Conservation (phyloP, 2,797 vertebrate genomes). For the Paedocypris micromegethes region DNA sequence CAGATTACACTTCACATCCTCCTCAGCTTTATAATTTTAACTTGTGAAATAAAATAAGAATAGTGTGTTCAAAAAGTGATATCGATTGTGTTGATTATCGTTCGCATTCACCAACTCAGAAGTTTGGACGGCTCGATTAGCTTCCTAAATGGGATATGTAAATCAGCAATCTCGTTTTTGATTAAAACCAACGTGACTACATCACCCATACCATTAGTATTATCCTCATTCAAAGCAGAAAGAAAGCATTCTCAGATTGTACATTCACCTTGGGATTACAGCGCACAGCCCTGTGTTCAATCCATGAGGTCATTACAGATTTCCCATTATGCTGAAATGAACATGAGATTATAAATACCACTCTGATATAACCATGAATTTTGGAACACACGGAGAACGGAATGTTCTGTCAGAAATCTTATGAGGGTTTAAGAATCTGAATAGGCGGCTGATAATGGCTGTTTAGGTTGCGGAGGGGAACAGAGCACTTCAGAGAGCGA, state of each 20-base stretch:
- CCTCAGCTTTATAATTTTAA: too few species aligned
- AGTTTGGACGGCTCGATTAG: slow-evolving; percentile 35
- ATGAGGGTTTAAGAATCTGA: slow-evolving; percentile 13
- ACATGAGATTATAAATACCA: slow-evolving; percentile 12
- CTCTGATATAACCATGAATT: slow-evolving; percentile 4
- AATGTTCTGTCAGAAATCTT: slow-evolving; percentile 5
- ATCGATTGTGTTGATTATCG: slow-evolving; percentile 39
- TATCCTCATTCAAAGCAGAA: slow-evolving; percentile 26
- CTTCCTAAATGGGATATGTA: slow-evolving; percentile 41
- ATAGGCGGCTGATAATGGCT: slow-evolving; percentile 5
- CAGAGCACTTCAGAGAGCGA: background rate
- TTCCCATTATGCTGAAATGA: slow-evolving; percentile 17
- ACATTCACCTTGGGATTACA: slow-evolving; percentile 23
- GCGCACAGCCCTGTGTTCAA: background rate
- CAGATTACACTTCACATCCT: too few species aligned
- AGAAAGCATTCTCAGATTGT: slow-evolving; percentile 12
- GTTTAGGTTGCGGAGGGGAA: slow-evolving; percentile 5
- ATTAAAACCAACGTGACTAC: slow-evolving; percentile 42
- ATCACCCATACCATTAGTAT: slow-evolving; percentile 33
- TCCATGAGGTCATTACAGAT: slow-evolving; percentile 6
- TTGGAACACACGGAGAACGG: slow-evolving; percentile 2
- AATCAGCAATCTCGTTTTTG: slow-evolving; percentile 35
- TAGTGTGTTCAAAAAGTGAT: slow-evolving; percentile 35
- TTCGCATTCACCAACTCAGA: slow-evolving; percentile 37
- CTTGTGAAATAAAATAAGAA: background rate